Percentiles rank a stretch among this genome's conserved stretches.
Conservation (phyloP, 2,113 vertebrate genomes). For the Lophura nycthemera region DNA sequence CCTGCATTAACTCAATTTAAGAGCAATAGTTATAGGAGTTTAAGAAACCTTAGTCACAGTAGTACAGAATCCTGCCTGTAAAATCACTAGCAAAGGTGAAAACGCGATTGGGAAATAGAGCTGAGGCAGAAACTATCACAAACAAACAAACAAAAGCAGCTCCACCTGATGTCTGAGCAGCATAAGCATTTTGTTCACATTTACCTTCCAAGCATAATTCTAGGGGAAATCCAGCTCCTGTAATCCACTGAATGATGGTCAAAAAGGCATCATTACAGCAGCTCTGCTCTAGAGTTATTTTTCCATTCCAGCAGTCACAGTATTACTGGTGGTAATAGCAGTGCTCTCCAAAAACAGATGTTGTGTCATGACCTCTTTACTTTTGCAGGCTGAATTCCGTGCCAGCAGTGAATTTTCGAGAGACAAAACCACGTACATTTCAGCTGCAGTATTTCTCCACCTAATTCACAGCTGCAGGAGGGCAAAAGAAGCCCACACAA, state of each 20-base stretch:
- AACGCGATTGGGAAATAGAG: not conserved
- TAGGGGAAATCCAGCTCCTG: not conserved
- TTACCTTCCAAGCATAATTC: not conserved
- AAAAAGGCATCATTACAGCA: slow-evolving; percentile 17
- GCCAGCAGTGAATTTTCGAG: slow-evolving; percentile 51
- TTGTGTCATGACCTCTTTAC: slow-evolving; percentile 49
- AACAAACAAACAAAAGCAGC: not conserved
- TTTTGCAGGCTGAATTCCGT: slow-evolving; percentile 48
- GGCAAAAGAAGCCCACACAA: not conserved
- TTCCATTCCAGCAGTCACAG: not conserved
- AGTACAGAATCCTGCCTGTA: not conserved
- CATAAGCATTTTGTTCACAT: not conserved
- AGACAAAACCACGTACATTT: slow-evolving; percentile 18
- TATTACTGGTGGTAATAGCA: slow-evolving; percentile 32
- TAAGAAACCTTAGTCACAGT: not conserved
- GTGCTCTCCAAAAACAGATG: slow-evolving; percentile 55
- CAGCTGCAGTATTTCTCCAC: slow-evolving; percentile 45
- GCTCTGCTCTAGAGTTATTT: slow-evolving; percentile 11
- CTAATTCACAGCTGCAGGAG: slow-evolving; percentile 51
- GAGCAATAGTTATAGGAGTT: not conserved
- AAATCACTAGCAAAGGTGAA: not conserved
- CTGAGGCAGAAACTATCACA: not conserved
- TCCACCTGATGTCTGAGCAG: slow-evolving; percentile 35
- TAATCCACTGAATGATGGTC: not conserved
- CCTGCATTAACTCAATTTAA: not conserved